These are phyloP conservation scores for Rhyacophila evoluta DNA, from an alignment of 2,888 invertebrate species.

Conservation along the genomic window DNA sequence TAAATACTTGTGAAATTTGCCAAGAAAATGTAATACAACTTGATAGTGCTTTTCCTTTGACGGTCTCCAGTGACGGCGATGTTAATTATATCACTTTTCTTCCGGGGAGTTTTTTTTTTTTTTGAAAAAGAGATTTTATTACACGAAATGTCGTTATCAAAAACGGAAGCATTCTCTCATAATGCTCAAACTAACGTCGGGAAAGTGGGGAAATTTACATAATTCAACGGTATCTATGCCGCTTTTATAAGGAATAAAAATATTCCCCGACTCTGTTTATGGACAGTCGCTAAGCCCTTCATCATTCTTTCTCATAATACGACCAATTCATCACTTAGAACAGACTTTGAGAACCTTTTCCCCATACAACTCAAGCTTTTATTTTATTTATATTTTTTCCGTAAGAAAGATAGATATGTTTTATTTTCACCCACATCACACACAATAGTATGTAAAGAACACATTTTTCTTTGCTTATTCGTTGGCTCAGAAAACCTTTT, in stretches of 20 bases:
- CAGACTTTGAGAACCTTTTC: constrained; percentile 17
- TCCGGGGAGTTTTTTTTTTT: background rate
- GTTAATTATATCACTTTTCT: background rate
- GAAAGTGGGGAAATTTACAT: constrained; percentile 14
- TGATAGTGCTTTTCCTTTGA: too few relatives aligned
- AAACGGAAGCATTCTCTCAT: constrained; percentile 20
- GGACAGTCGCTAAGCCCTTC: constrained; percentile 4
- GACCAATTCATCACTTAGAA: constrained; percentile 1
- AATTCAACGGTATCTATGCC: background rate
- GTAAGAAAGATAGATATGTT: constrained; percentile 11
- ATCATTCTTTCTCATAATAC: constrained; percentile 19
- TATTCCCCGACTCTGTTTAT: constrained; percentile 8
- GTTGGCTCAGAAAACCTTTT: too few relatives aligned
- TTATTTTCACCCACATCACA: background rate
- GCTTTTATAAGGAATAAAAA: constrained; percentile 15
- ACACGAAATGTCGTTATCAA: constrained; percentile 1
- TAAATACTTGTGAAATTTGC: too few relatives aligned
- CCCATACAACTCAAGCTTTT: background rate
- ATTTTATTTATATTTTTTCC: constrained; percentile 9
- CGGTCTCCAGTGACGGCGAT: too few relatives aligned
- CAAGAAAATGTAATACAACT: too few relatives aligned
- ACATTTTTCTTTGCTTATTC: background rate
- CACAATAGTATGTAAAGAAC: background rate
- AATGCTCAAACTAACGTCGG: background rate
- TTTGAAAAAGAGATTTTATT: background rate